Conservation (phyloP, 2,888 invertebrate genomes). For the Dorcus parallelipipedus region DNA sequence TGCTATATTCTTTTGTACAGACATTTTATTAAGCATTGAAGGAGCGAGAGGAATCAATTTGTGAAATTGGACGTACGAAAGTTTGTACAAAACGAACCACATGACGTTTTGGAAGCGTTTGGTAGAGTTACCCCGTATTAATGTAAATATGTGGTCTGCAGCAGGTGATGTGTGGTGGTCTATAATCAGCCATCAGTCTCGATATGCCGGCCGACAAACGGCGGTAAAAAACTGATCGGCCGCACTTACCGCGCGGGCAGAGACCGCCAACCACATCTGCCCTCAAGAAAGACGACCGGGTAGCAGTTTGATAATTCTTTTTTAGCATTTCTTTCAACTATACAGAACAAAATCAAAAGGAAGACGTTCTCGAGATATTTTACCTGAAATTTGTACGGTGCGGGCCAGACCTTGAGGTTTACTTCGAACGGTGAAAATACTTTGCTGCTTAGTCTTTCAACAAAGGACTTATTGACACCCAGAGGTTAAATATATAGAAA, state of each 20-base stretch:
- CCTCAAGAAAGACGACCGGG: conserved; percentile 20
- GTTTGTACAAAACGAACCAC: not conserved
- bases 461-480: too few species aligned
- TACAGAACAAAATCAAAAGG: conserved; percentile 32
- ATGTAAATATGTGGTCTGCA: conserved; percentile 25
- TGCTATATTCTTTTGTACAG: too few species aligned
- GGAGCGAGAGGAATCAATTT: too few species aligned
- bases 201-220: conserved; percentile 37
- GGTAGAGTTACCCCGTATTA: conserved; percentile 15
- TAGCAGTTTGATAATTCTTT: conserved; percentile 28
- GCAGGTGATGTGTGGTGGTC: conserved; percentile 27
- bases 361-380: conserved; percentile 35
- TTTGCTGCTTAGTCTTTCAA: too few species aligned
- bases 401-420: not conserved
- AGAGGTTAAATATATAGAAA: too few species aligned
- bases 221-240: conserved; percentile 32
- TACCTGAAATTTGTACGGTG: conserved; percentile 27
- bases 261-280: conserved; percentile 26
- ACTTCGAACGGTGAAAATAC: not conserved
- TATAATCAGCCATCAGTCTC: conserved; percentile 38
- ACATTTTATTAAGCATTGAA: too few species aligned
- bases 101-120: not conserved
- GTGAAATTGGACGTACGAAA: too few species aligned
- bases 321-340: conserved; percentile 31
- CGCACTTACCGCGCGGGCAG: conserved; percentile 32